Evolutionary conservation across 2,113 vertebrate genomes (phyloP), one percentile per base, ranked within the genome.

Genomic region (Semicossyphus pulcher): DNA sequence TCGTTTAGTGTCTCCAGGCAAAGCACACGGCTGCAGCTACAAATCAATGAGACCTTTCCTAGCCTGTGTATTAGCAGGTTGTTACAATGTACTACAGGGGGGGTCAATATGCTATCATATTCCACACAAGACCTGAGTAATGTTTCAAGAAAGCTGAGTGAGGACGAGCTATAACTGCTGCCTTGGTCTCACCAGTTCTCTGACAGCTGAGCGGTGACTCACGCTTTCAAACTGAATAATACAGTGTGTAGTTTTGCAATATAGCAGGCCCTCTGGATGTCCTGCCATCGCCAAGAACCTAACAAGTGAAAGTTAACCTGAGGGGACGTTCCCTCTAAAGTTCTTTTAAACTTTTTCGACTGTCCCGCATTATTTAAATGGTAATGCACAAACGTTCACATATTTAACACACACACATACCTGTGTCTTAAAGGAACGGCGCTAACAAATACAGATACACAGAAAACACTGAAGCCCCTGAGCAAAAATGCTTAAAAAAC

Each of bases 1-100:
- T 75, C 20, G 26, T 76, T 78, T 59, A 79, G 68, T 70, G 81
- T 80, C 80, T 83, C 78, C 72, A 49, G 72, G 81, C 76, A 82
- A 78, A 80, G 69, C 23, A 62, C 18, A 48, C 77, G 45, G 49
- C 7, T 64, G 63, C 49, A 61, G 72, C 63, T 72, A 72, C 77
- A 73, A 73, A 88, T 88, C 80, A 84, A 76, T 84, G 47, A 54
- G 18, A 32, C 47, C 49, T 74, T 48, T 32, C 39, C 36, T 39
- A 2, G 59, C 48, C 28, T 63, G 70, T 68, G 39, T 59, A 7
- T 59, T 21, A 29, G 53, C 66, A 72, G 59, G 54, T 54, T 37
- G 42, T 60, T 59, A 81, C 37, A 49, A 41, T 32, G 54, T 32
- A 72, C 18, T 5, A 18, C 12, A 18, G n/a, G 36, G 8, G 31